Evolutionary conservation across 2,797 vertebrate genomes (phyloP).

Genomic region (Pipistrellus pipistrellus): DNA sequence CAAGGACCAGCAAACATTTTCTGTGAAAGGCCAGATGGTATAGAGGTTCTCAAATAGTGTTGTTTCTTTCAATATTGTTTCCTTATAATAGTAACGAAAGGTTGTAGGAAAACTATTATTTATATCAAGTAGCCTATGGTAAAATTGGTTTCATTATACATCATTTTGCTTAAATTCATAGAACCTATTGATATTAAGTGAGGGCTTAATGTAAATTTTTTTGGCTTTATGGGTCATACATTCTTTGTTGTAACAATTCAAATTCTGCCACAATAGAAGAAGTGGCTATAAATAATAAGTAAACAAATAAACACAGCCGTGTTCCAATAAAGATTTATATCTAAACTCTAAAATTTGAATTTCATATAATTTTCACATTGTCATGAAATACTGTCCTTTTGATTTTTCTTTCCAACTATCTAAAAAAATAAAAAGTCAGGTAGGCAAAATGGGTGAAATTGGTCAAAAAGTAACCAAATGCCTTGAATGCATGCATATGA

Average conservation of each 20-base stretch:
- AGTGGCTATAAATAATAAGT: neutral
- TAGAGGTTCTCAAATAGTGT: neutral
- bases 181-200: neutral
- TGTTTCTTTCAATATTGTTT: neutral
- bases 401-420: neutral
- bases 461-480: neutral
- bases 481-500: too few relatives aligned
- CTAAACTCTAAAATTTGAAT: conserved; percentile 51
- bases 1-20: neutral
- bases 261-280: neutral
- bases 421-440: neutral
- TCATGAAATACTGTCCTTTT: conserved; percentile 16
- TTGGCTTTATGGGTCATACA: neutral
- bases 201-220: neutral
- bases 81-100: neutral
- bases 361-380: conserved; percentile 50
- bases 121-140: neutral
- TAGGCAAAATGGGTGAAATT: neutral
- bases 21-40: neutral
- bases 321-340: conserved; percentile 35
- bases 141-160: neutral
- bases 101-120: neutral
- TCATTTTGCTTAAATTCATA: neutral
- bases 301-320: neutral
- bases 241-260: neutral